A percentile compares a stretch with the other conserved stretches of the same genome.
These are phyloP conservation scores for Sciurus carolinensis DNA, from an alignment of 2,797 vertebrate genomes.

Conservation along the genomic window DNA sequence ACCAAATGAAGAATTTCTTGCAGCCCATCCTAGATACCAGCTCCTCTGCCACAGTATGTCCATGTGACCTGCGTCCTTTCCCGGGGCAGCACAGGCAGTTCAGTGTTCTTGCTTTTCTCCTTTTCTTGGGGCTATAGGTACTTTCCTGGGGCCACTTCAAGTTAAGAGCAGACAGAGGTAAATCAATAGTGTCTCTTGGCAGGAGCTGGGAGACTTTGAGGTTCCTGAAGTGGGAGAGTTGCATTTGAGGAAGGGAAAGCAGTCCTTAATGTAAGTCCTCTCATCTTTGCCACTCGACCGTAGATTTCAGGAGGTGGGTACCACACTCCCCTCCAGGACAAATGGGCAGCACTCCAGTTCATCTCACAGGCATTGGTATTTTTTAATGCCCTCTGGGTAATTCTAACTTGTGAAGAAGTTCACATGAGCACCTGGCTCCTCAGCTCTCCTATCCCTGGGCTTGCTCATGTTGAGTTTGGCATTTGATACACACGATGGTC, in stretches of 20 bases:
- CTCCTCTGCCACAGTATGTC: constrained; percentile 93
- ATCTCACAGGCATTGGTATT: not conserved
- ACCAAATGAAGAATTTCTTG: constrained; percentile 90
- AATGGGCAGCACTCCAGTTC: not conserved
- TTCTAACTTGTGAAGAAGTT: fast-evolving
- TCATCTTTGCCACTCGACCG: too few species aligned
- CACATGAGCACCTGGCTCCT: fast-evolving
- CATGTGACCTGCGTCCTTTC: too few species aligned
- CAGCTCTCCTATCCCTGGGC: not conserved
- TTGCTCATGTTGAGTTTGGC: not conserved
- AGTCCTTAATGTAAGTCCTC: not conserved
- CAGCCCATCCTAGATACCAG: constrained; percentile 93
- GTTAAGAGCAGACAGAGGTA: not conserved
- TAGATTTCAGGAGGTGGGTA: not conserved
- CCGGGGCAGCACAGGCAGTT: not conserved
- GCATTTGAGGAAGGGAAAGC: not conserved
- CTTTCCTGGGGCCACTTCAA: not conserved
- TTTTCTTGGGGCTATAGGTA: not conserved
- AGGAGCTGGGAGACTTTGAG: not conserved
- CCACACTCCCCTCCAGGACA: not conserved
- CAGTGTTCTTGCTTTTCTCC: not conserved
- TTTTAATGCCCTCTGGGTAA: not conserved
- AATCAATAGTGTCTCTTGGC: not conserved
- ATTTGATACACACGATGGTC: not conserved
- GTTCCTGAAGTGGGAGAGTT: not conserved